Base-by-base conservation (phyloP, 2,113 vertebrate genomes). In the Crotophaga sulcirostris region DNA sequence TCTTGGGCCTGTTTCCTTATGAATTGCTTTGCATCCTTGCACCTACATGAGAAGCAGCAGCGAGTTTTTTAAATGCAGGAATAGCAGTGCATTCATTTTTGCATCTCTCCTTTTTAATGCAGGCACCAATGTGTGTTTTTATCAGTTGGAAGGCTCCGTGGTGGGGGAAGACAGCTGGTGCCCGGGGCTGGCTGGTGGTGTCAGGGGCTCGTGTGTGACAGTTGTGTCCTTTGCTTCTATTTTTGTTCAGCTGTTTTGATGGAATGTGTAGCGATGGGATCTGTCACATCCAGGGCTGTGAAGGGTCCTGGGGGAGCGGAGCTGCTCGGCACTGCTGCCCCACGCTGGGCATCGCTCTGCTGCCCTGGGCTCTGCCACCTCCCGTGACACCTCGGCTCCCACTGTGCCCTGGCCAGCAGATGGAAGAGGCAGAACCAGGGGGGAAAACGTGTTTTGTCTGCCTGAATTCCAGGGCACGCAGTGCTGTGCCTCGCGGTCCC, bases 181-280 rank as follows among this genome's bases (percentile, higher is more conserved):
- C 82, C 72, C 1, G 3, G 40, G 33, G 74, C n/a, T 55, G 78
- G 10, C 33, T 51, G 73, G 20, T 82, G 87, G 20, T 63, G 69
- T 12, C 73, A 36, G 14, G 14, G 60, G 29, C 84, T 81, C 2
- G 0, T 2, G 13, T 7, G 58, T 60, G 90, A 76, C 90, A 83
- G 16, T 79, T 25, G 90, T 40, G 92, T 82, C 92, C 95, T 91
- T 79, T 34, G 11, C 66, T 94, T 90, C 96, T 96, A 83, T 95
- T 95, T 86, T 59, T 55, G 19, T n/a, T 10, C 66, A 56, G 75
- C 40, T 59, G 17, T 72, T 85, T 25, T n/a, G 42, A 51, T 82
- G 91, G 92, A 75, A 90, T 86, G 84, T 63, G 76, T 0, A 31
- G 83, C 1, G 5, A 36, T 58, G 85, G 78, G 76, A 76, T 6